Base-by-base conservation (phyloP, 2,888 invertebrate genomes). In the Nezara viridula region DNA sequence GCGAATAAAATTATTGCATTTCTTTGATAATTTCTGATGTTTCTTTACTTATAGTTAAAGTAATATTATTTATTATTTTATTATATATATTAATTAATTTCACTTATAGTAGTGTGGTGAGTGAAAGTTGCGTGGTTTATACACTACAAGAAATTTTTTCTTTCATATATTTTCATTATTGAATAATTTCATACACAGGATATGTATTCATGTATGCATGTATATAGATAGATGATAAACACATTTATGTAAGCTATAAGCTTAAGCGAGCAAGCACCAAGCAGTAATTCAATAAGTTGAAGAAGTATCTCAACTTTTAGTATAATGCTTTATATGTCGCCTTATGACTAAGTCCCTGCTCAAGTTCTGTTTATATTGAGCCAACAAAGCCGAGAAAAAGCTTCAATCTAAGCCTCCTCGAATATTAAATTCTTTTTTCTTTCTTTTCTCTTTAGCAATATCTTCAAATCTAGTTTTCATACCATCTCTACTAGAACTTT, bases 251-350 rank as follows among this genome's bases (percentile, higher is more conserved):
- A 66, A 66, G 66, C 66, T 32, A 19, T 19, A 32, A 32, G 66
- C 66, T 6, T 66, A 66, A 32, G 66, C 32, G 7, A 32, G 27
- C 16, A 32, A 55, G 44, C 60, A 32, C 19, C 32, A 66, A 32
- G 66, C 66, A 66, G 66, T 66, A 66, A 66, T 66, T 66, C 66
- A 66, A 66, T 66, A 66, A 66, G 32, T 66, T 66, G 32, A 66
- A 32, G 66, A 66, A 66, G 66, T 66, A 66, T 66, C 66, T 32
- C 27, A 66, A 66, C 66, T 66, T 66, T 66, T 66, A 66, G 66
- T 66, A 32, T 66, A 66, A 66, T 66, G 66, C 66, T 66, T 66
- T 66, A 66, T 66, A 66, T 66, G 66, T 66, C 32, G 66, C 66
- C 66, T 66, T 66, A 66, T 66, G 66, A 37, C 66, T 37, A 66